Conservation (phyloP, 2,888 invertebrate species). For the Lycaena phlaeas region DNA sequence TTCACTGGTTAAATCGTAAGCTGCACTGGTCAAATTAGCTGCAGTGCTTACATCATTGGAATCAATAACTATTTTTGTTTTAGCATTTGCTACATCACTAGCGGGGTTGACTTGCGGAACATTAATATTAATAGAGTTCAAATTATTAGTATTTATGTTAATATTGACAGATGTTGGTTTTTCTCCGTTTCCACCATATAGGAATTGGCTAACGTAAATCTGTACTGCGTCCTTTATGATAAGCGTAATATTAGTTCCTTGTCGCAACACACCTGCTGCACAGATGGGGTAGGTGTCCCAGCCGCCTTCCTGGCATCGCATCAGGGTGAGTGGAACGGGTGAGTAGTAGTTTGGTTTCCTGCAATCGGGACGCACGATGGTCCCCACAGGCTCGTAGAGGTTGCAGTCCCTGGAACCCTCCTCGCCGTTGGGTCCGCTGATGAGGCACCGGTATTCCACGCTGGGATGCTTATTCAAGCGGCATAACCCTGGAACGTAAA, state of each 20-base stretch:
- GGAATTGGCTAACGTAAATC: constrained; percentile 9
- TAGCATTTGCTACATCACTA: no score
- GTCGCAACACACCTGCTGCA: constrained; percentile 34
- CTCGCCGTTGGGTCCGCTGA: constrained; percentile 17
- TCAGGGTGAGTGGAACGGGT: constrained; percentile 23
- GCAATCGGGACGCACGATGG: constrained; percentile 32
- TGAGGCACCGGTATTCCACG: constrained; percentile 32
- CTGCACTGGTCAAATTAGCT: no score
- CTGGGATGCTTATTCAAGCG: constrained; percentile 29
- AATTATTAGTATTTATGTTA: background rate
- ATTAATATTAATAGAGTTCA: constrained; percentile 2
- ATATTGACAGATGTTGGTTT: background rate
- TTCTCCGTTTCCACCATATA: background rate
- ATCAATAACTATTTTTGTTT: no score
- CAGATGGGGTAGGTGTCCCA: constrained; percentile 38
- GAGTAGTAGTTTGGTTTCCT: constrained; percentile 37
- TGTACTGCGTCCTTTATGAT: constrained; percentile 13
- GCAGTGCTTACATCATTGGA: background rate
- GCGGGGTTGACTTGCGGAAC: no score
- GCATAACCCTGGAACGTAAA: constrained; percentile 31
- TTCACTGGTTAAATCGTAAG: no score
- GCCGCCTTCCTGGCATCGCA: constrained; percentile 36
- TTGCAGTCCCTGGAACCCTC: constrained; percentile 29
- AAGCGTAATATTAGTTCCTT: constrained; percentile 17
- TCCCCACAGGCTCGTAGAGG: constrained; percentile 31